Base-by-base conservation (phyloP, 2,113 vertebrate species). In the Passer montanus region DNA sequence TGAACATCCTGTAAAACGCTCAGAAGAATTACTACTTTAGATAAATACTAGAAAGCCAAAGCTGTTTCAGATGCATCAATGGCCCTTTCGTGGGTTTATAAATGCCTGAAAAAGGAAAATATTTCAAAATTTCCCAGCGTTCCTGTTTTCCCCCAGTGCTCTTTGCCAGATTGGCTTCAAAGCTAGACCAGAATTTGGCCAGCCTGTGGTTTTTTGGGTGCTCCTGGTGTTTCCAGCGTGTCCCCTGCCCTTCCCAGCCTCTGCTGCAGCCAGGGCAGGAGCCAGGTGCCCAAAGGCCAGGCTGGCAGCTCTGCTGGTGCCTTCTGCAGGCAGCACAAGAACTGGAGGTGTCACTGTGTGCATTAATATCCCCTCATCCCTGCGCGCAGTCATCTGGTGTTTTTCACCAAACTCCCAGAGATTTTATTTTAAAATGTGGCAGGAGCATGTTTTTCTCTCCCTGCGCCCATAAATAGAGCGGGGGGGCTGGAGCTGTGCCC, bases 311-410 rank as follows among this genome's bases (percentile, higher is more conserved):
- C 82, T 35, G 64, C 83, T 11, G 44, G n/a, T 24, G n/a, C 10
- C 4, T 52, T 41, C 88, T 47, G 50, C 89, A 84, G 73, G 94
- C 84, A 78, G 60, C 83, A 50, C 56, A 17, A 10, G 18, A 81
- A 72, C 94, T 87, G 93, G 94, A 87, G 91, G 84, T 94, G 94
- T 94, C 93, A 69, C 84, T 87, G 49, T 94, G 94, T 94, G 74
- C 87, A 87, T 89, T 55, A 84, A 56, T 46, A 89, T 92, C 73
- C 69, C 84, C 23, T 55, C 87, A 30, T 59, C 31, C 66, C 5
- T 24, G 80, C 2, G 13, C 10, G 67, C 46, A 31, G 5, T 90
- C 92, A 82, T 77, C 85, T 86, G 85, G n/a, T 66, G 52, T 88
- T 84, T 52, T 68, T 37, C 80, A 24, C 18, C 20, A 47, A 56